These are phyloP conservation scores for Lissonota sp. DNA, from an alignment of 2,888 invertebrate species.

Conservation along the genomic window DNA sequence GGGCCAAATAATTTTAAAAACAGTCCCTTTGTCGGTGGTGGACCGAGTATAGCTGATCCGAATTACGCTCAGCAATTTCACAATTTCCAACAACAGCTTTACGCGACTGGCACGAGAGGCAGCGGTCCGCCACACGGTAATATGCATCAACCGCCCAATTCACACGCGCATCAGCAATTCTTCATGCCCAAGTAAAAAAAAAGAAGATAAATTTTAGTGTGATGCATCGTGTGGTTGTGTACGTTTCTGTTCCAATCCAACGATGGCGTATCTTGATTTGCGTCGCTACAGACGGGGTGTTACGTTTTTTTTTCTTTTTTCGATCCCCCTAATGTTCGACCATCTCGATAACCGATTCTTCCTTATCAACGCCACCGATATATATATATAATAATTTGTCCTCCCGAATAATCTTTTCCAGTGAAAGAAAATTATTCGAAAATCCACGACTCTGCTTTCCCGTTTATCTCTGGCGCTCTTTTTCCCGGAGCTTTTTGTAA, in stretches of 20 bases:
- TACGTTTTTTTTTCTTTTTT: background rate
- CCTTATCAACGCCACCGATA: conserved; percentile 34
- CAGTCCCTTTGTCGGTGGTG: conserved; percentile 90
- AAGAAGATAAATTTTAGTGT: no score
- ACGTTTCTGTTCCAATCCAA: background rate
- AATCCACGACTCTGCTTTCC: background rate
- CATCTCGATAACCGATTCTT: conserved; percentile 46
- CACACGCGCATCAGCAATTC: conserved; percentile 83
- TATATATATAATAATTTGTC: conserved; percentile 23
- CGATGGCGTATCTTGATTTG: conserved; percentile 4
- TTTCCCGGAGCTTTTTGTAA: conserved; percentile 70
- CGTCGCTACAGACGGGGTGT: background rate
- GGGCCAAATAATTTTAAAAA: conserved; percentile 88
- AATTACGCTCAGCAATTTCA: conserved; percentile 98
- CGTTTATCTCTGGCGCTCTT: background rate
- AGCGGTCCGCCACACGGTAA: conserved; percentile 84
- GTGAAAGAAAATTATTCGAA: no score
- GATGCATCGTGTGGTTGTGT: background rate
- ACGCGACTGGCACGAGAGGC: conserved; percentile 92
- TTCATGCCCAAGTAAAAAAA: conserved; percentile 83
- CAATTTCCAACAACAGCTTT: conserved; percentile 97
- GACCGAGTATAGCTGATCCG: conserved; percentile 94
- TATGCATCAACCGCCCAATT: conserved; percentile 81
- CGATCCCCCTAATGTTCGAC: background rate
- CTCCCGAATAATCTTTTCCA: background rate